Conservation (phyloP, 2,113 vertebrate genomes). For the Periophthalmodon schlosseri region DNA sequence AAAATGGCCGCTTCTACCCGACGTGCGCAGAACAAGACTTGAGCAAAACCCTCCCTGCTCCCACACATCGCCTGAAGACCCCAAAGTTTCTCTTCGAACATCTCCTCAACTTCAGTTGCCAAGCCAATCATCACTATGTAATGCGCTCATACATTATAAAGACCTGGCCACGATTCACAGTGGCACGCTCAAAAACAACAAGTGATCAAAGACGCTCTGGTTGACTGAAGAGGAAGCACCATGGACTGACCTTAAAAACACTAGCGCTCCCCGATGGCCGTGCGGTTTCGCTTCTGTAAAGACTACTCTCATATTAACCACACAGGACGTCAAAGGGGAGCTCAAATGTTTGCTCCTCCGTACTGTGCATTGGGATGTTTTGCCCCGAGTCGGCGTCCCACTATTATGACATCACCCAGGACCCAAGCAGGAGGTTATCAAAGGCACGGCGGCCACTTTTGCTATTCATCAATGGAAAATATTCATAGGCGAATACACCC, state of each 20-base stretch:
- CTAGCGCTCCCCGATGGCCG: slow-evolving; percentile 54
- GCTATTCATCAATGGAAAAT: slow-evolving; percentile 82
- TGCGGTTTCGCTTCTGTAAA: slow-evolving; percentile 67
- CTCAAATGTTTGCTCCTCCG: slow-evolving; percentile 68
- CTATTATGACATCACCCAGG: slow-evolving; percentile 76
- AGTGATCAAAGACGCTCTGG: slow-evolving; percentile 70
- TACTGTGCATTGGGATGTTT: slow-evolving; percentile 67
- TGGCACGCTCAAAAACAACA: slow-evolving; percentile 71
- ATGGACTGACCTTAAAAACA: slow-evolving; percentile 80
- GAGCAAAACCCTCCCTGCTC: background rate
- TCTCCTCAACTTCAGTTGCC: slow-evolving; percentile 62
- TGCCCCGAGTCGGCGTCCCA: slow-evolving; percentile 60
- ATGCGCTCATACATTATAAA: slow-evolving; percentile 74
- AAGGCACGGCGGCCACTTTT: slow-evolving; percentile 62
- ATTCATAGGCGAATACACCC: slow-evolving; percentile 77
- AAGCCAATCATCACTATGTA: slow-evolving; percentile 74
- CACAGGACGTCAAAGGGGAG: slow-evolving; percentile 51
- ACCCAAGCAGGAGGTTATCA: slow-evolving; percentile 69
- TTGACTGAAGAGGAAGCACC: slow-evolving; percentile 64
- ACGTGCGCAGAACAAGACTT: background rate
- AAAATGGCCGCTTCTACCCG: background rate
- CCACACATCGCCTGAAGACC: background rate
- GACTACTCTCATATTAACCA: slow-evolving; percentile 80
- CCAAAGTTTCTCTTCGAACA: slow-evolving; percentile 43
- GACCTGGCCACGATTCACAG: slow-evolving; percentile 68